phyloP scores from a whole-genome alignment of 1,140 invertebrate genomes.

The Halictus rubicundus region DNA sequence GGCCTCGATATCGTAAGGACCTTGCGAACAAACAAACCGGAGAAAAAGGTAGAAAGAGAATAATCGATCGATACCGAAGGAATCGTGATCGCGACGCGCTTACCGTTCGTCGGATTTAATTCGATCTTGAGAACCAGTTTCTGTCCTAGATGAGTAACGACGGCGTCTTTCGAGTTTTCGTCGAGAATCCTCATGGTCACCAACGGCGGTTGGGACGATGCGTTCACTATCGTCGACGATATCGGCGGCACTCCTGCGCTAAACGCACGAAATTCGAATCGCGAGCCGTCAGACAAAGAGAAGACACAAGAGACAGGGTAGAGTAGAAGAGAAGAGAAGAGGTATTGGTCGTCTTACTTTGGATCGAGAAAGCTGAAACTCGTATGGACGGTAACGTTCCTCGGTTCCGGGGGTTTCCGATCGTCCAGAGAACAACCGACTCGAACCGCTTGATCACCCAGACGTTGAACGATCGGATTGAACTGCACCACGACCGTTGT shows the following conservation, averaged over 20 bases:
- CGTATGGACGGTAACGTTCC: constrained; percentile 75
- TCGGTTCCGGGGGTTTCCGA: constrained; percentile 63
- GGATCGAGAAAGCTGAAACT: constrained; percentile 75
- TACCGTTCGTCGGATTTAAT: constrained; percentile 76
- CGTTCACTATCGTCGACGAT: constrained; percentile 70
- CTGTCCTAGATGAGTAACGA: constrained; percentile 76
- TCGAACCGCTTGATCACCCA: constrained; percentile 82
- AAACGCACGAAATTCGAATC: constrained; percentile 37
- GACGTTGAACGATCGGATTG: constrained; percentile 83
- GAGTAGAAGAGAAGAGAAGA: too few species aligned
- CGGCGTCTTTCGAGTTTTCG: constrained; percentile 61
- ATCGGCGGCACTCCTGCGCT: constrained; percentile 74
- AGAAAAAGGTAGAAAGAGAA: not conserved
- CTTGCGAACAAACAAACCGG: constrained; percentile 68
- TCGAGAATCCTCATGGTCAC: constrained; percentile 73
- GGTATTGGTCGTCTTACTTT: constrained; percentile 68
- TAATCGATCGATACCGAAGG: not conserved
- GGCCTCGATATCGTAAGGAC: constrained; percentile 81
- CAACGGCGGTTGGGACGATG: constrained; percentile 64
- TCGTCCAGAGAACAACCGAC: constrained; percentile 81
- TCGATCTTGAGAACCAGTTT: constrained; percentile 77
- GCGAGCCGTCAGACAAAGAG: not conserved
- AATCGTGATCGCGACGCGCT: not conserved
- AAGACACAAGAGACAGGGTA: too few species aligned
- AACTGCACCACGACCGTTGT: constrained; percentile 83